Evolutionary conservation across 2,113 vertebrate genomes (phyloP).

Genomic region (Pseudorectes ferrugineus): DNA sequence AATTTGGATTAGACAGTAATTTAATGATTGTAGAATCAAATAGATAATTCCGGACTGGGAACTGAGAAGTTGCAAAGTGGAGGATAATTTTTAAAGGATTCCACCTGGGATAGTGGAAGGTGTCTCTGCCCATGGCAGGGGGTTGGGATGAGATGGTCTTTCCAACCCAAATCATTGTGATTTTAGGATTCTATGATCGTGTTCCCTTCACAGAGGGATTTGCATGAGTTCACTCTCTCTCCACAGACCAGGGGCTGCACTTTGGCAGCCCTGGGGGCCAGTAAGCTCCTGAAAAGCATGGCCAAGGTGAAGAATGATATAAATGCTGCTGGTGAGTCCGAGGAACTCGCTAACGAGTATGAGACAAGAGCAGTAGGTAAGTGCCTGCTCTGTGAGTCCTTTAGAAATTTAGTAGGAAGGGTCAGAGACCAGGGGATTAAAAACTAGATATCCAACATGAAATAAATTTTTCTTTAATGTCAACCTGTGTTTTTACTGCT

Average conservation of each 20-base stretch:
- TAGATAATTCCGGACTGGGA: background rate
- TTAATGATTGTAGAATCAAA: background rate
- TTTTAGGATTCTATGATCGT: background rate
- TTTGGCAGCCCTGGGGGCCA: slow-evolving; percentile 88
- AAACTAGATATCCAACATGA: background rate
- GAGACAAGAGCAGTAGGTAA: slow-evolving; percentile 90
- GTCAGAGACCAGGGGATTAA: background rate
- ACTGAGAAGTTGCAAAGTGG: background rate
- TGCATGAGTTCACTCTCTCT: background rate
- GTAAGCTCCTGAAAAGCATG: slow-evolving; percentile 92
- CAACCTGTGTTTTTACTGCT: background rate
- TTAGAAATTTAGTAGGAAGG: background rate
- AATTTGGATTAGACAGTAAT: background rate
- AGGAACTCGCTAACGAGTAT: slow-evolving; percentile 84
- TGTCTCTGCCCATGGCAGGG: background rate
- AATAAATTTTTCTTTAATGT: background rate
- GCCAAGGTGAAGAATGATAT: slow-evolving; percentile 83
- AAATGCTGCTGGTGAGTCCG: slow-evolving; percentile 82
- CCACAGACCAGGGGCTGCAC: slow-evolving; percentile 82
- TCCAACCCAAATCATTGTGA: background rate
- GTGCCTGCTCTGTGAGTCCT: background rate
- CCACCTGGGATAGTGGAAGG: background rate
- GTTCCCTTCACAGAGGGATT: background rate
- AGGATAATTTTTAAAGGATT: background rate
- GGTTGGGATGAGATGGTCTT: background rate